Percentiles rank a stretch among this genome's conserved stretches.
Evolutionary conservation across 92 coral and sea anemone genomes (phyloP).

Genomic region (Parazoanthus swiftii): DNA sequence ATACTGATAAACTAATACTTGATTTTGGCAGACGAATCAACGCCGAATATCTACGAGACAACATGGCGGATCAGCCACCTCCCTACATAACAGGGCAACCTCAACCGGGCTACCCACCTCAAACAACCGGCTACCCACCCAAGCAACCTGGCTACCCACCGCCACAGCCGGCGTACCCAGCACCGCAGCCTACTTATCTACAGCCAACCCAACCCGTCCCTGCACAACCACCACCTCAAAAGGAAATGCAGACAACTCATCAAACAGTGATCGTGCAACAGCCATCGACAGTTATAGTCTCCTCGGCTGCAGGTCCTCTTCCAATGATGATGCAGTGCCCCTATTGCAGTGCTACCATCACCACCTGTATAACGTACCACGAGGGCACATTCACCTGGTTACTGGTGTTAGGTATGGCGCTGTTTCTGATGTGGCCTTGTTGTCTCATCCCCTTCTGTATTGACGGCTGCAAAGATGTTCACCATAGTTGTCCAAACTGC

Average conservation of each 20-base stretch:
- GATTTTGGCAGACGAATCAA: background rate
- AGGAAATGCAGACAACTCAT: background rate
- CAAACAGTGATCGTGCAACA: slow-evolving; percentile 44
- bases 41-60: slow-evolving; percentile 3
- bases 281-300: slow-evolving; percentile 27
- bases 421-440: slow-evolving; percentile 38
- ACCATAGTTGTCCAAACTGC: slow-evolving; percentile 53
- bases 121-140: slow-evolving; percentile 1
- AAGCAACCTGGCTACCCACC: slow-evolving; percentile 26
- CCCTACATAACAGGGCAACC: slow-evolving; percentile 6
- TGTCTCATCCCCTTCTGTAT: slow-evolving; percentile 56
- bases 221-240: slow-evolving; percentile 8
- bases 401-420: slow-evolving; percentile 14
- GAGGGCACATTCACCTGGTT: slow-evolving; percentile 56
- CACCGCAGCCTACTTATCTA: slow-evolving; percentile 26
- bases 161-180: slow-evolving; percentile 9
- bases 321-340: slow-evolving; percentile 61
- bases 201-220: background rate
- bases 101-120: slow-evolving; percentile 27
- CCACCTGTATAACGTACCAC: slow-evolving; percentile 50
- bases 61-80: slow-evolving; percentile 41
- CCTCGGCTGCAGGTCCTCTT: slow-evolving; percentile 40
- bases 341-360: slow-evolving; percentile 49
- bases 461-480: slow-evolving; percentile 62
- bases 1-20: background rate